phyloP scores from a whole-genome alignment of 1,140 invertebrate genomes.

The Neodiprion fabricii region DNA sequence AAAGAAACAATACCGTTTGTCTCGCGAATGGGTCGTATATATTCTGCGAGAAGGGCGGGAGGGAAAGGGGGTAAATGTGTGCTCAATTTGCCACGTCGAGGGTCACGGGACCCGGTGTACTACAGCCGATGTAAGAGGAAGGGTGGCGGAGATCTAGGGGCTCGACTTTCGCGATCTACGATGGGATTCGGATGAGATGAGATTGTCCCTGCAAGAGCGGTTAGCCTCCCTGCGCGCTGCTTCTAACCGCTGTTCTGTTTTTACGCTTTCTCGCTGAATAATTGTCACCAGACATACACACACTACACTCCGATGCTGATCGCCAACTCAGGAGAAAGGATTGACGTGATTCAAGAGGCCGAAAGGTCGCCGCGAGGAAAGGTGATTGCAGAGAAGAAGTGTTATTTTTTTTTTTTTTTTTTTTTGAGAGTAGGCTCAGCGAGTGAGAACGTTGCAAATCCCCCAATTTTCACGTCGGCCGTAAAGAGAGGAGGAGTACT shows the following conservation, averaged over 20 bases:
- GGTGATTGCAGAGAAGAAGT: no score
- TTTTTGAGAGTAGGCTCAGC: not conserved
- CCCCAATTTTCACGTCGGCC: not conserved
- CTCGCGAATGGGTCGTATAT: conserved; percentile 52
- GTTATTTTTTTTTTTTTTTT: not conserved
- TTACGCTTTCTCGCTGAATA: no score
- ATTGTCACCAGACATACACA: no score
- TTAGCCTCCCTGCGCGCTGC: conserved; percentile 32
- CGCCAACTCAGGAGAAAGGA: no score
- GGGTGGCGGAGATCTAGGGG: conserved; percentile 52
- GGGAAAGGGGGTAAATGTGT: conserved; percentile 39
- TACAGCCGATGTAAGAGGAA: conserved; percentile 30
- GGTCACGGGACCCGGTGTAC: conserved; percentile 48
- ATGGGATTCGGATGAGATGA: conserved; percentile 57
- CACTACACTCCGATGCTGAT: no score
- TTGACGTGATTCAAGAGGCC: no score
- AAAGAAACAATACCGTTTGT: conserved; percentile 40
- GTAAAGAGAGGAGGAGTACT: not conserved
- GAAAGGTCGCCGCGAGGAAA: no score
- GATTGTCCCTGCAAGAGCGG: conserved; percentile 55
- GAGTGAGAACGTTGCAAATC: not conserved
- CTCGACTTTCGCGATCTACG: conserved; percentile 59
- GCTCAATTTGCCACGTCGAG: conserved; percentile 58
- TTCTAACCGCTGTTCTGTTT: conserved; percentile 16
- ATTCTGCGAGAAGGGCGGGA: conserved; percentile 13